A percentile compares a stretch with the other conserved stretches of the same genome.
These are phyloP conservation scores for Diachrysia chrysitis DNA, from an alignment of 2,888 invertebrate species.

Conservation along the genomic window DNA sequence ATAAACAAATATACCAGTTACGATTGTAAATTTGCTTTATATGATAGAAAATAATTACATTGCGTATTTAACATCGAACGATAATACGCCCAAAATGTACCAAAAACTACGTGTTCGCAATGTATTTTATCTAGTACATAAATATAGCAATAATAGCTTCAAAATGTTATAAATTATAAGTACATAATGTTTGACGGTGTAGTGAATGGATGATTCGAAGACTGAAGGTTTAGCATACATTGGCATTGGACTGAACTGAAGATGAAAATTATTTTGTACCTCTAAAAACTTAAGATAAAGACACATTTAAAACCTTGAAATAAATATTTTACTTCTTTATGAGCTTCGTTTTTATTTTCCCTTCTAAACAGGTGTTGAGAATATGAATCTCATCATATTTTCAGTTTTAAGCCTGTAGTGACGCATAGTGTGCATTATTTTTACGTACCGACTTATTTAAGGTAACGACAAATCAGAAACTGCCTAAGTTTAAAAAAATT, in stretches of 20 bases:
- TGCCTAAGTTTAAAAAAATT: too few relatives aligned
- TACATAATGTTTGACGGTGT: constrained; percentile 41
- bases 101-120: constrained; percentile 13
- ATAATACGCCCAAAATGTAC: not conserved
- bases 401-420: too few relatives aligned
- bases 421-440: too few relatives aligned
- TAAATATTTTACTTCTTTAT: constrained; percentile 73
- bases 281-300: constrained; percentile 64
- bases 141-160: constrained; percentile 31
- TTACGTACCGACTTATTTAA: too few relatives aligned
- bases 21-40: constrained; percentile 24
- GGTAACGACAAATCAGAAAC: too few relatives aligned
- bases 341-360: constrained; percentile 33
- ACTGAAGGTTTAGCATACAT: constrained; percentile 63
- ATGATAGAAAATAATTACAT: constrained; percentile 21
- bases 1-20: constrained; percentile 19
- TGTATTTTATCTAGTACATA: constrained; percentile 36
- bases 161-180: constrained; percentile 31
- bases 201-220: constrained; percentile 56
- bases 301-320: constrained; percentile 78
- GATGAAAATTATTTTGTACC: constrained; percentile 72
- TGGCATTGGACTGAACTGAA: constrained; percentile 67
- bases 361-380: too few relatives aligned
- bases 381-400: too few relatives aligned
- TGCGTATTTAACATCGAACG: not conserved